These are phyloP conservation scores for Platorchestia sp. DNA, from an alignment of 1,140 invertebrate species.

Conservation along the genomic window DNA sequence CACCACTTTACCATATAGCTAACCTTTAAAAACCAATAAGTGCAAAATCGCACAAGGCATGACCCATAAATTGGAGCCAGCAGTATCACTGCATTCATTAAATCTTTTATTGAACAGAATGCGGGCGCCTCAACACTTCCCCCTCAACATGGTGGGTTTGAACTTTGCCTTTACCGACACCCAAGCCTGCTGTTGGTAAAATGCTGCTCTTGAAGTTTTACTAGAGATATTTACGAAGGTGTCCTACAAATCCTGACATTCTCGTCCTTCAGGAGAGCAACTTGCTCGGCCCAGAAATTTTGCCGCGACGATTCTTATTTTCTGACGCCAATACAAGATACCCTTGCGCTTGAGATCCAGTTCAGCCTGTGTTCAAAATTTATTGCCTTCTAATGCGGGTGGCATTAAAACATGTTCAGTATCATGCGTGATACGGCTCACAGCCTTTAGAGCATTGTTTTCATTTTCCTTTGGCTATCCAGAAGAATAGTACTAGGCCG, in stretches of 20 bases:
- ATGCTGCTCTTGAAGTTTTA: neutral
- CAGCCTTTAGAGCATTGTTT: neutral
- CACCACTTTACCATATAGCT: too few species aligned
- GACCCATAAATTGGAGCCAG: too few species aligned
- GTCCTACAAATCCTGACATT: neutral
- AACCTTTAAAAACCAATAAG: too few species aligned
- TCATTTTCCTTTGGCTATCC: too few species aligned
- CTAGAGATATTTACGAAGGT: neutral
- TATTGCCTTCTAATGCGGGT: neutral
- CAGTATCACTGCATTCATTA: neutral
- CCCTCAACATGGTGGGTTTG: neutral
- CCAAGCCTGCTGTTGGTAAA: neutral
- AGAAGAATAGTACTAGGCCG: too few species aligned
- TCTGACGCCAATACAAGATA: neutral
- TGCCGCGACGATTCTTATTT: neutral
- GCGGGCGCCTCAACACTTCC: neutral
- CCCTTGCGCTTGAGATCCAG: neutral
- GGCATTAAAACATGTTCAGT: neutral
- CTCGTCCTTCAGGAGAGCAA: neutral
- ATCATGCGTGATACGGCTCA: neutral
- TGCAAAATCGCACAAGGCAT: too few species aligned
- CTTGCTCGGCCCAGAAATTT: neutral
- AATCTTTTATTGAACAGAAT: neutral
- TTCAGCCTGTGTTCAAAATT: neutral
- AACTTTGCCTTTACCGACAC: neutral